Base-by-base conservation (phyloP, 1,140 invertebrate species). In the Drosophila bocki region DNA sequence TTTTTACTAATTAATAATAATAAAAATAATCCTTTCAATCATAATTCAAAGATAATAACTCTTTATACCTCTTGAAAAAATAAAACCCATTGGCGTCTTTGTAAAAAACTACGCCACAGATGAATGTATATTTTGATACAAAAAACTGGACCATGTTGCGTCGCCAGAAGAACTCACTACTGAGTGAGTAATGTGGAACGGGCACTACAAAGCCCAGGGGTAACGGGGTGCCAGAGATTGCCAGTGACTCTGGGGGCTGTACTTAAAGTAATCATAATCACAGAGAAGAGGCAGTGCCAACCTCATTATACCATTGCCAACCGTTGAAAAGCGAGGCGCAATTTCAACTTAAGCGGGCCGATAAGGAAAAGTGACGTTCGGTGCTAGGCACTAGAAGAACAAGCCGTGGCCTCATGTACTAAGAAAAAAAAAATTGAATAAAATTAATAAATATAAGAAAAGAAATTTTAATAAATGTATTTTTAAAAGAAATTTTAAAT, bases 361-460 rank as follows among this genome's bases (percentile, higher is more conserved):
- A 86, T 83, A 83, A 87, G 75, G n/a, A 62, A 87, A 82, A 82
- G 80, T 69, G 72, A 77, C 71, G 67, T 54, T 54, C 67, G 35
- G 83, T 86, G 84, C 83, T 70, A 80, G 84, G 83, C 67, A 86
- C n/a, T 59, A 72, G 68, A 37, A 63, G 65, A 44, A 37, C 33
- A 29, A 22, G 12, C 22, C 13, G 47, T 44, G 45, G 45, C 11
- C 7, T 7, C 13, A 8, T 12, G 15, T 39, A 70, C 37, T 51
- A 5, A 26, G 7, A 62, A 44, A 64, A 44, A 64, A 44, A 13
- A 6, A 13, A 17, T 4, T 2, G 8, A 60, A 22, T 7, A n/a
- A 60, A 32, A 59, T 33, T 12, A 7, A 32, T 17, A 26, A 8
- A 2, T 3, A 17, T 1, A 5, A 7, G 9, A 12, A 57, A 19